phyloP scores from a whole-genome alignment of 2,888 invertebrate genomes.

The Gymnoscelis rufifasciata region DNA sequence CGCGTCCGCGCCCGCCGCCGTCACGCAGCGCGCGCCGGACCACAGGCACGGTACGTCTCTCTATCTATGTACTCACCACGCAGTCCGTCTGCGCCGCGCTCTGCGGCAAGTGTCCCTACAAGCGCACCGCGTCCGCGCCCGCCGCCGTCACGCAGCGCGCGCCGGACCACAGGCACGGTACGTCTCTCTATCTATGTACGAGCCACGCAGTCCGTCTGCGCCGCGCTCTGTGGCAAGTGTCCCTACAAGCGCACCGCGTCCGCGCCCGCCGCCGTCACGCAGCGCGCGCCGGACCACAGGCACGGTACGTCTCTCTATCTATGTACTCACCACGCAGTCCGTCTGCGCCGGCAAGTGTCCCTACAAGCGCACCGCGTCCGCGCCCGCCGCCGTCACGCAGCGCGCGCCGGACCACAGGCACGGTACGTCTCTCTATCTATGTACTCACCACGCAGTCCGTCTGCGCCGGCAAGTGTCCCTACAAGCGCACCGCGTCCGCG shows the following conservation, averaged over 20 bases:
- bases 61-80: no score
- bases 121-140: constrained; percentile 95
- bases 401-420: constrained; percentile 83
- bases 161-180: constrained; percentile 75
- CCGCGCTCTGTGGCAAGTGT: constrained; percentile 94
- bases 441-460: no score
- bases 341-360: constrained; percentile 95
- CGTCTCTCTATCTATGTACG: no score
- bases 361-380: constrained; percentile 95
- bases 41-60: constrained; percentile 69
- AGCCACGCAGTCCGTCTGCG: constrained; percentile 92
- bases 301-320: constrained; percentile 47
- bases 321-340: no score
- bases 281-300: constrained; percentile 83
- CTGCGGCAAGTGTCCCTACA: constrained; percentile 96
- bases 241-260: constrained; percentile 97
- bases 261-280: constrained; percentile 89
- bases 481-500: constrained; percentile 95
- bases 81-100: constrained; percentile 93
- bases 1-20: constrained; percentile 94
- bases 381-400: constrained; percentile 88
- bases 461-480: constrained; percentile 95
- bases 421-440: no score
- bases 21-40: constrained; percentile 83
- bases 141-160: constrained; percentile 87